Conservation (phyloP, 2,797 vertebrate genomes). For the Pterois miles region DNA sequence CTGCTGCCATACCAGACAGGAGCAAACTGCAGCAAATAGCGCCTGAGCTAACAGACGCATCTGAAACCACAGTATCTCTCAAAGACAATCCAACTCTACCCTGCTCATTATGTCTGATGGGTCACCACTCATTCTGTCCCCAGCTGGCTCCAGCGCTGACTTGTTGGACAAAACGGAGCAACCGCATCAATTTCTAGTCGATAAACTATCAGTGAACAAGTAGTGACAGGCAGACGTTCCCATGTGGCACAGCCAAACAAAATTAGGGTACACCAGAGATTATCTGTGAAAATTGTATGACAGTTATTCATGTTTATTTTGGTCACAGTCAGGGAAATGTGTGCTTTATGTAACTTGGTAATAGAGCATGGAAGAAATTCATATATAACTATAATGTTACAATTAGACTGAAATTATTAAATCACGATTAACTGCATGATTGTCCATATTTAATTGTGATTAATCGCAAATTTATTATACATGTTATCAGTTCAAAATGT, state of each 20-base stretch:
- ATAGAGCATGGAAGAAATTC: neutral
- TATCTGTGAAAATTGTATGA: neutral
- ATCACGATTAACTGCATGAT: too few species aligned
- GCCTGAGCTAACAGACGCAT: conserved; percentile 28
- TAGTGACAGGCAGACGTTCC: conserved; percentile 9
- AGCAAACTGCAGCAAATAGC: conserved; percentile 5
- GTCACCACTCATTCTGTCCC: neutral
- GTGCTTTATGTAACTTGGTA: neutral
- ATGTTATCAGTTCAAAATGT: too few species aligned
- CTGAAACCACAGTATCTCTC: conserved; percentile 3
- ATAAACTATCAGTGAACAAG: neutral
- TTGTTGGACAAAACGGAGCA: neutral
- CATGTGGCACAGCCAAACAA: conserved; percentile 2
- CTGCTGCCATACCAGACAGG: neutral
- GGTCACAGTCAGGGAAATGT: neutral
- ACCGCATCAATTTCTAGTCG: neutral
- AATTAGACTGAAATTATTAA: neutral
- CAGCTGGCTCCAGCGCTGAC: neutral
- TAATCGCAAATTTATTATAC: too few species aligned
- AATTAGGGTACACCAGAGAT: neutral
- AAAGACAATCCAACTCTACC: neutral
- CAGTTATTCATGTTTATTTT: neutral
- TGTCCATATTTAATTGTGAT: too few species aligned
- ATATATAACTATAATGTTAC: neutral
- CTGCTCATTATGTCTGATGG: conserved; percentile 12